Evolutionary conservation across 2,113 vertebrate genomes (phyloP).

Genomic region (Lophius piscatorius): DNA sequence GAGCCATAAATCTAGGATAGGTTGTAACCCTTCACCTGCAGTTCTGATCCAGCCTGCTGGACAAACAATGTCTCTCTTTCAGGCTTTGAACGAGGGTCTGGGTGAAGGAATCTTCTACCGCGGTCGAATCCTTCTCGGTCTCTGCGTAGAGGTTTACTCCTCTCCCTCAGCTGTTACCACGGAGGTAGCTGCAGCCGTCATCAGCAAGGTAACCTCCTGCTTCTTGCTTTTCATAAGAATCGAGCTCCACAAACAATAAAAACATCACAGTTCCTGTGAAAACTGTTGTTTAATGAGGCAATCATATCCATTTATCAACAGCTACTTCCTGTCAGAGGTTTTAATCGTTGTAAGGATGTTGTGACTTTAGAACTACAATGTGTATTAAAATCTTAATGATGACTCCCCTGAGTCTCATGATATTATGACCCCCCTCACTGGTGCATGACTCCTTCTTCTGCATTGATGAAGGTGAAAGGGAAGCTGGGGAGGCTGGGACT

Average conservation of each 20-base stretch:
- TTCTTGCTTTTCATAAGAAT: too few species aligned
- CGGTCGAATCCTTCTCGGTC: constrained; percentile 85
- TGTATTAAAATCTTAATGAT: too few species aligned
- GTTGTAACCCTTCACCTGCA: too few species aligned
- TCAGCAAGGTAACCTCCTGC: constrained; percentile 50
- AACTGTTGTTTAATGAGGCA: neutral
- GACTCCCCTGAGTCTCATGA: too few species aligned
- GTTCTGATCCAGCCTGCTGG: neutral
- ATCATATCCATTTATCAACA: too few species aligned
- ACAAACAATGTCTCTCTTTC: neutral
- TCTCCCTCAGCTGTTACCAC: constrained; percentile 53
- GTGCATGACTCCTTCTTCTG: too few species aligned
- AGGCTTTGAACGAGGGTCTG: constrained; percentile 87
- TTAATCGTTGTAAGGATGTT: too few species aligned
- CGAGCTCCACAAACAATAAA: neutral
- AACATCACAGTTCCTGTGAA: neutral
- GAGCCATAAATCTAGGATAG: too few species aligned
- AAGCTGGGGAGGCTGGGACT: constrained; percentile 78
- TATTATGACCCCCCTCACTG: too few species aligned
- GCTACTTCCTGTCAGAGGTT: too few species aligned
- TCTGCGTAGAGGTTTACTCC: constrained; percentile 84
- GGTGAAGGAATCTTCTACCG: constrained; percentile 90
- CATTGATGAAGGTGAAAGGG: constrained; percentile 64
- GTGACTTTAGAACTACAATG: too few species aligned
- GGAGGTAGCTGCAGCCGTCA: constrained; percentile 67